Conservation (phyloP, 2,797 vertebrate species). For the Pseudochromis fuscus region DNA sequence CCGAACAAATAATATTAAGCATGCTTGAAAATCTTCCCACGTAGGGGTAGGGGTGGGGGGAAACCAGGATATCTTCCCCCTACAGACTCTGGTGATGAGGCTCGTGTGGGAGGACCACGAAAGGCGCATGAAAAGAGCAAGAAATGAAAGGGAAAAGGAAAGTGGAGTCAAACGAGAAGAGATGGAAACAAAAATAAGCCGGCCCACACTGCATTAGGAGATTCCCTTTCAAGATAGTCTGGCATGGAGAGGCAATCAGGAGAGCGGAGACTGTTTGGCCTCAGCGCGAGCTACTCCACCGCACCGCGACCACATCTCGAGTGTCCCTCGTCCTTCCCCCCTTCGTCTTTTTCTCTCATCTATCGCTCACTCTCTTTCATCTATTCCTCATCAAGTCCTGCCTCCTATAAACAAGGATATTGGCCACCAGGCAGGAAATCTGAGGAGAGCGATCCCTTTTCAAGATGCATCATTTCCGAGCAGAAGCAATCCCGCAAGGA, state of each 20-base stretch:
- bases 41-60: slow-evolving; percentile 21
- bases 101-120: slow-evolving; percentile 60
- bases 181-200: slow-evolving; percentile 67
- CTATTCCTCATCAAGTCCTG: slow-evolving; percentile 67
- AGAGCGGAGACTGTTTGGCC: slow-evolving; percentile 61
- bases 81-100: slow-evolving; percentile 67
- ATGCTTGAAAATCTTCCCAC: slow-evolving; percentile 66
- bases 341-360: slow-evolving; percentile 50
- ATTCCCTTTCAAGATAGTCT: slow-evolving; percentile 77
- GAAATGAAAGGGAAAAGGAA: slow-evolving; percentile 42
- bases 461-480: slow-evolving; percentile 59
- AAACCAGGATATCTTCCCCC: slow-evolving; percentile 60
- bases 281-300: slow-evolving; percentile 60
- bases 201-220: slow-evolving; percentile 64
- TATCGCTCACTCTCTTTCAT: slow-evolving; percentile 54
- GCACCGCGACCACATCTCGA: slow-evolving; percentile 58
- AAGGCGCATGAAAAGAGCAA: slow-evolving; percentile 57
- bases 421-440: slow-evolving; percentile 64
- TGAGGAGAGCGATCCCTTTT: slow-evolving; percentile 59
- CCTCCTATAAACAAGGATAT: slow-evolving; percentile 59
- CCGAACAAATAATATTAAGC: slow-evolving; percentile 58
- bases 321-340: slow-evolving; percentile 44
- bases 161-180: slow-evolving; percentile 40
- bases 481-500: slow-evolving; percentile 47
- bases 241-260: slow-evolving; percentile 71